Conservation (phyloP, 2,797 vertebrate genomes). For the Petrocephalus schoutedeni region DNA sequence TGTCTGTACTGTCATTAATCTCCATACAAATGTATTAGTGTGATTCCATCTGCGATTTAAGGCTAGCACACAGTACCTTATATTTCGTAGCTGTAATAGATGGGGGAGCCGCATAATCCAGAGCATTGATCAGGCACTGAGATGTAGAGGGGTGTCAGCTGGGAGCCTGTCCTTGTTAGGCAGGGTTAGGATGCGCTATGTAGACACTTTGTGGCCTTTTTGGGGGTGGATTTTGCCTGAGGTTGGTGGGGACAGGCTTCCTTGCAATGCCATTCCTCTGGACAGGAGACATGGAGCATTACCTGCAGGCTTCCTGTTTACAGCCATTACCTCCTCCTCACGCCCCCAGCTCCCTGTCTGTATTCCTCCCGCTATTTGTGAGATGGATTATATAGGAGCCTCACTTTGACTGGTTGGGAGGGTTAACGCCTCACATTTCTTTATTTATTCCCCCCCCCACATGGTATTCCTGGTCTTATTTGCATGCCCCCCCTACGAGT, state of each 20-base stretch:
- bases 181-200: background rate
- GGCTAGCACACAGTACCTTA: background rate
- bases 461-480: constrained; percentile 30
- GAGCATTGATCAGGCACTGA: background rate
- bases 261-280: background rate
- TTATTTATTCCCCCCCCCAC: constrained; percentile 17
- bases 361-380: no score
- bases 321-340: background rate
- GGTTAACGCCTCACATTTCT: background rate
- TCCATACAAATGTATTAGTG: background rate
- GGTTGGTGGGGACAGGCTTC: background rate
- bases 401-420: constrained; percentile 12
- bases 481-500: constrained; percentile 28
- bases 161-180: background rate
- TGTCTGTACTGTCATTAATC: background rate
- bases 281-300: background rate
- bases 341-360: background rate
- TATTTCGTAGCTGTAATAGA: background rate
- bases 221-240: background rate
- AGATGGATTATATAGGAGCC: background rate
- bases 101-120: background rate
- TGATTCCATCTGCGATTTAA: background rate
- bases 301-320: background rate
- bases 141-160: background rate
- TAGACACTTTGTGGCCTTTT: background rate